phyloP scores from a whole-genome alignment of 1,140 invertebrate species.

The Drosophila bipectinata region DNA sequence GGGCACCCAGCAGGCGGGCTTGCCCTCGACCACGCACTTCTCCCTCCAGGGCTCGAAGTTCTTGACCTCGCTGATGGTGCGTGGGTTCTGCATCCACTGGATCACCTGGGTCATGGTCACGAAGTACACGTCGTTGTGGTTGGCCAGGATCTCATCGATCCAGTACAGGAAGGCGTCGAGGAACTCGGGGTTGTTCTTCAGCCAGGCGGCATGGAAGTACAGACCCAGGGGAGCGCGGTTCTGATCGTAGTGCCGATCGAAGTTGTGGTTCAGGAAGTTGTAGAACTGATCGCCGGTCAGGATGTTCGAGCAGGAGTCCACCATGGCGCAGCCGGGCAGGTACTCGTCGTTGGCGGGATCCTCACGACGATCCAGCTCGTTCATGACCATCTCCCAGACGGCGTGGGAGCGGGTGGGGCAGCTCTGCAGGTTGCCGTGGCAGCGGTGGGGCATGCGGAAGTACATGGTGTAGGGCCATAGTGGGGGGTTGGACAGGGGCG shows the following conservation, averaged over 20 bases:
- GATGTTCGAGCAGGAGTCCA: slow-evolving; percentile 97
- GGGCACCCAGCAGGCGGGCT: slow-evolving; percentile 93
- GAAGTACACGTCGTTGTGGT: slow-evolving; percentile 97
- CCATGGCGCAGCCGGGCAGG: slow-evolving; percentile 97
- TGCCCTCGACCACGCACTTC: slow-evolving; percentile 93
- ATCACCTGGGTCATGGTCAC: slow-evolving; percentile 99
- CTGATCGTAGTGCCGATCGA: slow-evolving; percentile 96
- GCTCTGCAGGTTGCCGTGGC: slow-evolving; percentile 96
- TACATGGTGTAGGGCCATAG: slow-evolving; percentile 99
- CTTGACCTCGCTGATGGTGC: slow-evolving; percentile 92
- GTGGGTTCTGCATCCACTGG: slow-evolving; percentile 97
- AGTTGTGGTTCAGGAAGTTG: slow-evolving; percentile 98
- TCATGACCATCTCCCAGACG: slow-evolving; percentile 99
- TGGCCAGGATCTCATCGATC: slow-evolving; percentile 95
- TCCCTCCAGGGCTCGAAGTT: slow-evolving; percentile 97
- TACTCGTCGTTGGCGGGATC: slow-evolving; percentile 96
- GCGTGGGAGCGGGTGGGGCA: slow-evolving; percentile 96
- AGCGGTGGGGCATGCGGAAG: slow-evolving; percentile 97
- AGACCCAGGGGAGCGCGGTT: slow-evolving; percentile 96
- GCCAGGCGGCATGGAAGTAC: slow-evolving; percentile 98
- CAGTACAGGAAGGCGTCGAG: slow-evolving; percentile 96
- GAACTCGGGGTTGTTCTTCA: slow-evolving; percentile 97
- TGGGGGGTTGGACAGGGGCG: slow-evolving; percentile 95
- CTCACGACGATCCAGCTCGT: slow-evolving; percentile 96
- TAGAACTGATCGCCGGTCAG: slow-evolving; percentile 97